These are phyloP conservation scores for Nasonia longicornis DNA, from an alignment of 1,140 invertebrate genomes.

Conservation along the genomic window DNA sequence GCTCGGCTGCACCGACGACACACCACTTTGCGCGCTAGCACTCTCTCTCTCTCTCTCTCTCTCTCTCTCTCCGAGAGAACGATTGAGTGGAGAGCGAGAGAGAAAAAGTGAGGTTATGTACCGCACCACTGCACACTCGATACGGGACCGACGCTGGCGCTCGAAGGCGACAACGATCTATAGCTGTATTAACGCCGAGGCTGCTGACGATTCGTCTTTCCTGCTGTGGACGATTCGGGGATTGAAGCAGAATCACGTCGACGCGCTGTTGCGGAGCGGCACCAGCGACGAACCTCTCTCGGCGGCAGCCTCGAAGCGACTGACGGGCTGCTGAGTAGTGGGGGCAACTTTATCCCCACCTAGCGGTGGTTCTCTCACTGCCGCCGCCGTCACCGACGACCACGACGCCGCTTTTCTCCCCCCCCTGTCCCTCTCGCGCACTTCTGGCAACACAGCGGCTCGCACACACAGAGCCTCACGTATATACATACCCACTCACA, in stretches of 20 bases:
- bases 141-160: background rate
- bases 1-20: constrained; percentile 1
- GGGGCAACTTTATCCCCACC: constrained; percentile 55
- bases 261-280: background rate
- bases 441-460: constrained; percentile 26
- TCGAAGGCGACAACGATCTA: background rate
- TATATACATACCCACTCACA: background rate
- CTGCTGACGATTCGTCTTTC: background rate
- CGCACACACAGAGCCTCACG: background rate
- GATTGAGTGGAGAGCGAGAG: background rate
- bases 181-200: background rate
- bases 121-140: background rate
- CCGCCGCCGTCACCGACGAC: background rate
- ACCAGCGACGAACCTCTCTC: constrained; percentile 48
- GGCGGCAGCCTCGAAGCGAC: constrained; percentile 60
- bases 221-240: background rate
- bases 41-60: background rate
- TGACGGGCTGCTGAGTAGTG: constrained; percentile 57
- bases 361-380: background rate
- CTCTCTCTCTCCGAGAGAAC: background rate
- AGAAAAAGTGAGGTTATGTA: background rate
- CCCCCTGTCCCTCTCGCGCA: background rate
- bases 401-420: constrained; percentile 49
- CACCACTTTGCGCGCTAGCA: background rate
- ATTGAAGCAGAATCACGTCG: background rate